Conservation (phyloP, 2,888 invertebrate genomes). For the Sinodicranocentrus sp. region DNA sequence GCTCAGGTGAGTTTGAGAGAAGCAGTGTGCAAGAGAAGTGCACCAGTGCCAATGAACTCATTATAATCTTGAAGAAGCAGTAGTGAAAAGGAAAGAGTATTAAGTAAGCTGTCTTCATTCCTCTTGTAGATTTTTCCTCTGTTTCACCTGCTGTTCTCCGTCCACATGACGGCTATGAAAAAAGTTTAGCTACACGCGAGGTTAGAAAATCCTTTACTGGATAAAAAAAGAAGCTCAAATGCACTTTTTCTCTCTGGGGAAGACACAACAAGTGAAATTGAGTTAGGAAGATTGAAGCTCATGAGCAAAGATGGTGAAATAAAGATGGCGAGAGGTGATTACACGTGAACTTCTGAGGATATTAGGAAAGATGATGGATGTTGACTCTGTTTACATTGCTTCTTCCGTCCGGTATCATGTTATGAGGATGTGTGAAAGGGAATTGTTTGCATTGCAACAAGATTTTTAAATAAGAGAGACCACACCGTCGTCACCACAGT, state of each 20-base stretch:
- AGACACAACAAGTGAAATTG: too few species aligned
- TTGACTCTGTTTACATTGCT: slow-evolving; percentile 14
- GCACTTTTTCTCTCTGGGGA: too few species aligned
- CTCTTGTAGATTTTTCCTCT: neutral
- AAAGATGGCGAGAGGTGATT: slow-evolving; percentile 39
- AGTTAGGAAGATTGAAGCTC: neutral
- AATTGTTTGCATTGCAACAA: neutral
- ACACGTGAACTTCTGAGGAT: slow-evolving; percentile 43
- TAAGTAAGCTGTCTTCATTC: slow-evolving; percentile 35
- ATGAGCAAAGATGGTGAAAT: neutral
- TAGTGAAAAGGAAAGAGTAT: neutral
- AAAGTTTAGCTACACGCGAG: slow-evolving; percentile 14
- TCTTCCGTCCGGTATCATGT: slow-evolving; percentile 14
- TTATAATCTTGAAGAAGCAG: slow-evolving; percentile 31
- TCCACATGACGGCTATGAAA: neutral
- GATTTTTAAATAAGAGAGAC: neutral
- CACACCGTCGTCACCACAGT: too few species aligned
- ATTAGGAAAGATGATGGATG: neutral
- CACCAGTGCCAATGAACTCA: slow-evolving; percentile 66
- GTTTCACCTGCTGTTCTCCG: neutral
- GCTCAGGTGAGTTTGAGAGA: neutral
- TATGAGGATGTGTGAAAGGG: neutral
- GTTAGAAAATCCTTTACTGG: neutral
- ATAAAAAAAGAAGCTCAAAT: too few species aligned
- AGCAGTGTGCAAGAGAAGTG: slow-evolving; percentile 1